A percentile compares a stretch with the other conserved stretches of the same genome.
phyloP scores from a whole-genome alignment of 2,888 invertebrate species.

The Netelia virgata region DNA sequence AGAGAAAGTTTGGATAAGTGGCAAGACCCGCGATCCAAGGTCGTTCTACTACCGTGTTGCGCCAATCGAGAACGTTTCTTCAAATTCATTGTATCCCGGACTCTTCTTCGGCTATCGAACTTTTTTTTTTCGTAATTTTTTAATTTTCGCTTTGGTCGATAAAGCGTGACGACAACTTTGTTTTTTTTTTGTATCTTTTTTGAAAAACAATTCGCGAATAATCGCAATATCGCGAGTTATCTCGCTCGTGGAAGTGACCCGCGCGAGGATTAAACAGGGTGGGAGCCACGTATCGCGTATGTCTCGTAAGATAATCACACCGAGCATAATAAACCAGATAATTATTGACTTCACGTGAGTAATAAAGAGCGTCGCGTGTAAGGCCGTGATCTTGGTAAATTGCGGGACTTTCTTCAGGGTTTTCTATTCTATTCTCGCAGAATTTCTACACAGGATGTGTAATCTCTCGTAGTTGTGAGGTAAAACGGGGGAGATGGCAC shows the following conservation, averaged over 20 bases:
- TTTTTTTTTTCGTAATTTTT: not conserved
- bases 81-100: not conserved
- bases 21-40: constrained; percentile 21
- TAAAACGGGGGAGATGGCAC: constrained; percentile 30
- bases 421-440: constrained; percentile 6
- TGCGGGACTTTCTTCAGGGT: not conserved
- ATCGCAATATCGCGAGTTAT: too few relatives aligned
- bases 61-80: constrained; percentile 6
- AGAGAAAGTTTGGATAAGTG: constrained; percentile 31
- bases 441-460: constrained; percentile 2
- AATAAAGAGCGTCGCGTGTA: constrained; percentile 45
- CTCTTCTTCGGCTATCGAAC: not conserved
- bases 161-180: too few relatives aligned
- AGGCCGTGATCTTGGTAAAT: constrained; percentile 6
- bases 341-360: constrained; percentile 58
- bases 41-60: constrained; percentile 23
- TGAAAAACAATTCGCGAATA: too few relatives aligned
- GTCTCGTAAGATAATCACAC: constrained; percentile 1
- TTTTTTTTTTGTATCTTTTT: too few relatives aligned
- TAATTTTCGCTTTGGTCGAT: too few relatives aligned
- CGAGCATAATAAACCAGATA: constrained; percentile 58
- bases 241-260: too few relatives aligned
- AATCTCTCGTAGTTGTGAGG: not conserved
- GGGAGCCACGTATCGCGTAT: not conserved
- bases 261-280: not conserved